Evolutionary conservation across 2,113 vertebrate genomes (phyloP).

Genomic region (Myotis yumanensis): DNA sequence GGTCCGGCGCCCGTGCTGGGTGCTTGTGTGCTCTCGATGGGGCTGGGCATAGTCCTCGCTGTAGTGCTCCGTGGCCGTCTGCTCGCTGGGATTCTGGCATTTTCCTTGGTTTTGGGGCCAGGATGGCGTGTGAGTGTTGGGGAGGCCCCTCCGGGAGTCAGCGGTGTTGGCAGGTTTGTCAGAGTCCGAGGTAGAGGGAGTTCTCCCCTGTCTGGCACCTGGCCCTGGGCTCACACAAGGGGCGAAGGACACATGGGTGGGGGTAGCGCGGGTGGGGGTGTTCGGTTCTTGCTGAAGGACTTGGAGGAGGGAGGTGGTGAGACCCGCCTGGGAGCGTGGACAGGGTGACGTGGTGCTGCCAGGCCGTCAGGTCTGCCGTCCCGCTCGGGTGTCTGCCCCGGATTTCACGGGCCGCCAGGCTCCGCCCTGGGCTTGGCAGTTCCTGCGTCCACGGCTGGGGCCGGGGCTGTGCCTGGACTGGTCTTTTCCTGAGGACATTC

Average conservation of each 20-base stretch:
- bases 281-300: background rate
- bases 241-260: background rate
- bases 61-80: background rate
- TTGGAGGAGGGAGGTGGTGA: background rate
- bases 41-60: background rate
- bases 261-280: background rate
- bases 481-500: background rate
- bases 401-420: background rate
- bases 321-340: too few species aligned
- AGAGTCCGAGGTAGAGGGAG: background rate
- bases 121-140: background rate
- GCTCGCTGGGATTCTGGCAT: background rate
- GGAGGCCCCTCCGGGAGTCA: background rate
- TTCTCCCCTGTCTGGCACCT: background rate
- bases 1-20: background rate
- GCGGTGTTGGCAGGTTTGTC: background rate
- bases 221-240: background rate
- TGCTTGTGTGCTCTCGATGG: background rate
- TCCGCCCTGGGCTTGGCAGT: background rate
- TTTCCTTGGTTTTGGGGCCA: background rate
- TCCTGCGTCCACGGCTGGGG: background rate
- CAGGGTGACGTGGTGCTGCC: background rate
- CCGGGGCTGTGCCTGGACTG: background rate
- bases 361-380: background rate
- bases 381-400: background rate